Evolutionary conservation across 2,113 vertebrate species (phyloP), one percentile per base, ranked within the genome.

Genomic region (Lophochroa leadbeateri): DNA sequence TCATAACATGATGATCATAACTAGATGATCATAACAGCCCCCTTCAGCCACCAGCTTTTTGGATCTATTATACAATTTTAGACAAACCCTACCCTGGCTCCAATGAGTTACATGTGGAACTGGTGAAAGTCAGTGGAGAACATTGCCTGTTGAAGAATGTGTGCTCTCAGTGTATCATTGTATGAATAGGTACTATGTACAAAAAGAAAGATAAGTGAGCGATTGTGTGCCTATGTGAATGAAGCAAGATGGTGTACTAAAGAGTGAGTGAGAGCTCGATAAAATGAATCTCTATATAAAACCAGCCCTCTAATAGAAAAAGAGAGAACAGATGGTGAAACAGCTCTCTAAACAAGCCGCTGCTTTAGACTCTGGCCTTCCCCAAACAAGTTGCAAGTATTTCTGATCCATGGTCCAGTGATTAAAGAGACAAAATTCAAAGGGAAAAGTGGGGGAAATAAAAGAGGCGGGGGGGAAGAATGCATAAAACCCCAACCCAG

Each of bases 341-440:
- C 67, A 91, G 64, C 87, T 77, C 78, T 74, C 91, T 92, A 85
- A 94, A 92, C 83, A 94, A 96, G 94, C 90, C 88, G 86, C 88
- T 96, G 81, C 92, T 96, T 91, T 88, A 96, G 88, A 77, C 92
- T 94, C 35, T 60, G 70, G 82, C 89, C 92, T 85, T 97, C 93
- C 93, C 95, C 86, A 96, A 93, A 97, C 97, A 96, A 98, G 95
- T 97, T 90, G 94, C 46, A 65, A 92, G 83, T 87, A 97, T 94
- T 97, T 96, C 96, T 96, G 95, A 97, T 96, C 89, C 96, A 96
- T 94, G 97, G 96, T 97, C 97, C 97, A 97, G 97, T 98, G 97
- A 98, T 98, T 98, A 97, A 97, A 98, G 97, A 97, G 91, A 97
- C 35, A 74, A 91, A 95, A 97, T 96, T 98, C 98, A 98, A 98